These are phyloP conservation scores for Anableps anableps DNA, from an alignment of 2,797 vertebrate genomes.

Conservation along the genomic window DNA sequence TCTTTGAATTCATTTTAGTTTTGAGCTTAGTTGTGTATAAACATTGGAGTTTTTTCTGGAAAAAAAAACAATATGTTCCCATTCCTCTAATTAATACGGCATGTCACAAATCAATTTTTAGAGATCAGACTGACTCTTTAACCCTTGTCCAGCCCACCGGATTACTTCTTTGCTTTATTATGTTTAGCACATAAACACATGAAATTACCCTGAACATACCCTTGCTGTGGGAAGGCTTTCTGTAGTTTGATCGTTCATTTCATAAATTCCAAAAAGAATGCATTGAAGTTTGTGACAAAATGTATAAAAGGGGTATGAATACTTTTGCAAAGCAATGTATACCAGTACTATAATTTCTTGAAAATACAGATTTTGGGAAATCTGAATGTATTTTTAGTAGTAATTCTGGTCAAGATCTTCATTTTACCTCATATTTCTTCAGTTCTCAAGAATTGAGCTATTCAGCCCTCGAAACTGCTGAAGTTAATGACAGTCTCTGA, in stretches of 20 bases:
- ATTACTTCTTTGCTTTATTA: background rate
- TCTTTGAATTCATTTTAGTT: background rate
- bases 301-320: background rate
- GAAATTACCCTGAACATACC: background rate
- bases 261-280: background rate
- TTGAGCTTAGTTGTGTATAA: background rate
- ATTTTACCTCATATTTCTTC: background rate
- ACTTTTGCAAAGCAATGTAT: background rate
- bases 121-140: background rate
- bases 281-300: background rate
- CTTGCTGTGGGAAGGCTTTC: background rate
- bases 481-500: background rate
- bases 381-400: background rate
- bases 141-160: background rate
- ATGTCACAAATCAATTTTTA: background rate
- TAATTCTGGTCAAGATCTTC: too few relatives aligned
- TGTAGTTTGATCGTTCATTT: background rate
- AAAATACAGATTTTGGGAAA: background rate
- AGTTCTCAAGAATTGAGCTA: background rate
- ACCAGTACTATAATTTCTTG: background rate
- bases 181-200: background rate
- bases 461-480: background rate
- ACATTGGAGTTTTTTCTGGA: background rate
- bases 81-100: background rate
- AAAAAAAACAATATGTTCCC: background rate